Percentiles rank a stretch among this genome's conserved stretches.
These are phyloP conservation scores for Leptobrachium ailaonicum DNA, from an alignment of 2,113 vertebrate species.

Conservation along the genomic window DNA sequence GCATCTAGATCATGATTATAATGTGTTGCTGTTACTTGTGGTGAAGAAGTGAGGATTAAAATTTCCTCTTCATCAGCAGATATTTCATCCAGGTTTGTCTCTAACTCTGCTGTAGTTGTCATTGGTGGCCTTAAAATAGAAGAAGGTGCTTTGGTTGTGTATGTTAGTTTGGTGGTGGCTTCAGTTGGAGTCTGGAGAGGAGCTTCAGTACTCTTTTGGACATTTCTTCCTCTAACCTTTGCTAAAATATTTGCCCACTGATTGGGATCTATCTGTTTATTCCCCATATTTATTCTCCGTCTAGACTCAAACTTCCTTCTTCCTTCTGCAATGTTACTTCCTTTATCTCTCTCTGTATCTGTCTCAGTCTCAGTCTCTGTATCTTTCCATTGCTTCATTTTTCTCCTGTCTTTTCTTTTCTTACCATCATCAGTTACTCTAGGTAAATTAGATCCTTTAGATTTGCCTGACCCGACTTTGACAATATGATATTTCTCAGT, in stretches of 20 bases:
- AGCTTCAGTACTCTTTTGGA: slow-evolving; percentile 57
- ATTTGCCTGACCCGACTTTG: slow-evolving; percentile 49
- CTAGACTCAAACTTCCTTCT: slow-evolving; percentile 68
- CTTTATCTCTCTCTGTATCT: slow-evolving; percentile 55
- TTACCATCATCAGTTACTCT: slow-evolving; percentile 50
- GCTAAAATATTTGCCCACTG: slow-evolving; percentile 89
- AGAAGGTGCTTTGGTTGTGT: slow-evolving; percentile 15
- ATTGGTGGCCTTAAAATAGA: slow-evolving; percentile 40
- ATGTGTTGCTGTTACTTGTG: neutral
- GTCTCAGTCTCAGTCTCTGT: slow-evolving; percentile 50
- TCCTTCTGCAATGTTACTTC: slow-evolving; percentile 64
- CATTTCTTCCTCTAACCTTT: slow-evolving; percentile 76
- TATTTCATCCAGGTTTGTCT: slow-evolving; percentile 56
- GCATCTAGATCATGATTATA: neutral
- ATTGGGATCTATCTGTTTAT: slow-evolving; percentile 81
- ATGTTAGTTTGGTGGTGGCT: slow-evolving; percentile 9
- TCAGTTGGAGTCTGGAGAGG: slow-evolving; percentile 38
- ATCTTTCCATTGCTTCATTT: slow-evolving; percentile 63
- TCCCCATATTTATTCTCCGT: slow-evolving; percentile 74
- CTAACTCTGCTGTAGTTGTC: neutral
- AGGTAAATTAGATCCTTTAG: slow-evolving; percentile 36
- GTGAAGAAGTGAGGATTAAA: slow-evolving; percentile 45
- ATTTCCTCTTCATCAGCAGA: slow-evolving; percentile 67
- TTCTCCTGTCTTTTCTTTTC: slow-evolving; percentile 60
- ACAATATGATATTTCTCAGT: slow-evolving; percentile 44